Percentiles rank a stretch among this genome's conserved stretches.
Evolutionary conservation across 2,888 invertebrate species (phyloP).

Genomic region (Drosophila histrio): DNA sequence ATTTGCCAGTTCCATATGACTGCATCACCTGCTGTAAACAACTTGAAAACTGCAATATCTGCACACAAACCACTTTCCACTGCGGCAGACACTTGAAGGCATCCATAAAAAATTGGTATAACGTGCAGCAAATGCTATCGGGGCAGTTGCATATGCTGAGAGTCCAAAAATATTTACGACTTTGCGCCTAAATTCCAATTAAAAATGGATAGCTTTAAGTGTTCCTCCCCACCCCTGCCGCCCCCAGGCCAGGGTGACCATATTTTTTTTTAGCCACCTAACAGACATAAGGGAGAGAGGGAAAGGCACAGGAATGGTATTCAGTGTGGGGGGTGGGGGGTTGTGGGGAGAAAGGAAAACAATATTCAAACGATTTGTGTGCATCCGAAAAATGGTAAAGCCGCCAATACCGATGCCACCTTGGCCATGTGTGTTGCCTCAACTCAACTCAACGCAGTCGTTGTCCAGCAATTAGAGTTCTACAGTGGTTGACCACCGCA

Average conservation of each 20-base stretch:
- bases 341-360: slow-evolving; percentile 36
- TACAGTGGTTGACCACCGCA: slow-evolving; percentile 60
- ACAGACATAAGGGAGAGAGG: not conserved
- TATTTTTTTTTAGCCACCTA: slow-evolving; percentile 6
- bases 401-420: slow-evolving; percentile 41
- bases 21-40: slow-evolving; percentile 27
- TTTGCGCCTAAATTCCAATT: slow-evolving; percentile 75
- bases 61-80: not conserved
- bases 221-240: slow-evolving; percentile 8
- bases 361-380: slow-evolving; percentile 74
- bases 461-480: slow-evolving; percentile 72
- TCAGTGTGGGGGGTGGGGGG: not conserved
- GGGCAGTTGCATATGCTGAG: slow-evolving; percentile 1
- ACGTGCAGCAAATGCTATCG: slow-evolving; percentile 20
- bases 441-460: slow-evolving; percentile 19
- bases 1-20: slow-evolving; percentile 16
- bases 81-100: slow-evolving; percentile 30
- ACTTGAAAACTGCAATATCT: slow-evolving; percentile 59
- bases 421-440: slow-evolving; percentile 38
- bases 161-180: slow-evolving; percentile 64
- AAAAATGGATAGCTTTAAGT: slow-evolving; percentile 70
- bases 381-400: slow-evolving; percentile 48
- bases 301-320: not conserved
- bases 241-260: slow-evolving; percentile 8
- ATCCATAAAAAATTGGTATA: slow-evolving; percentile 28